These are phyloP conservation scores for Drosophila mercatorum DNA, from an alignment of 2,888 invertebrate species.

Conservation along the genomic window DNA sequence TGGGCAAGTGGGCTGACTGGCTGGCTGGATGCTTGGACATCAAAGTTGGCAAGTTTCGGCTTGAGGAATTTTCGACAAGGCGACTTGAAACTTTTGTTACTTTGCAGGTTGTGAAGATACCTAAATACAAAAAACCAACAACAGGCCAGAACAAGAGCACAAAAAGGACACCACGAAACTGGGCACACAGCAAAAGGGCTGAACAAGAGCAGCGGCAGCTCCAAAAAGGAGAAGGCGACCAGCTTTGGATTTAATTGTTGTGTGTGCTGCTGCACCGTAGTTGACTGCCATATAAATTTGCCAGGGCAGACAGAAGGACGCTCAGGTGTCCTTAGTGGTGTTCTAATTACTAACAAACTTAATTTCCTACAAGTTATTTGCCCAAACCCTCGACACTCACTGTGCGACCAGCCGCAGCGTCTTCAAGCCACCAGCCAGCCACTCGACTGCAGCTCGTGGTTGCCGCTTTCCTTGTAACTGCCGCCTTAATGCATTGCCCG, in stretches of 20 bases:
- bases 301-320: constrained; percentile 42
- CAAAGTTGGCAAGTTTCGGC: constrained; percentile 77
- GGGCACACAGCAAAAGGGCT: constrained; percentile 26
- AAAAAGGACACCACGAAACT: constrained; percentile 31
- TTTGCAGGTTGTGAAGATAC: constrained; percentile 63
- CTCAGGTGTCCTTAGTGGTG: constrained; percentile 81
- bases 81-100: constrained; percentile 76
- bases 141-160: constrained; percentile 12
- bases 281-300: constrained; percentile 60
- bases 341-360: constrained; percentile 81
- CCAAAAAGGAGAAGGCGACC: constrained; percentile 30
- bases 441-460: constrained; percentile 24
- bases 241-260: constrained; percentile 69
- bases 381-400: constrained; percentile 43
- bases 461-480: constrained; percentile 8
- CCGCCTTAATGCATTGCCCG: constrained; percentile 11
- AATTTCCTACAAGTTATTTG: constrained; percentile 79
- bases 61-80: constrained; percentile 80
- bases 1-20: constrained; percentile 5
- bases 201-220: constrained; percentile 28
- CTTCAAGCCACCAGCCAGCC: constrained; percentile 18
- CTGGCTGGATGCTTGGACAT: constrained; percentile 62
- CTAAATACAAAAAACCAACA: constrained; percentile 39
- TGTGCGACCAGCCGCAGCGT: not conserved
- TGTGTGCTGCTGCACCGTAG: constrained; percentile 33